Base-by-base conservation (phyloP, 2,113 vertebrate genomes). In the Ammospiza nelsoni region DNA sequence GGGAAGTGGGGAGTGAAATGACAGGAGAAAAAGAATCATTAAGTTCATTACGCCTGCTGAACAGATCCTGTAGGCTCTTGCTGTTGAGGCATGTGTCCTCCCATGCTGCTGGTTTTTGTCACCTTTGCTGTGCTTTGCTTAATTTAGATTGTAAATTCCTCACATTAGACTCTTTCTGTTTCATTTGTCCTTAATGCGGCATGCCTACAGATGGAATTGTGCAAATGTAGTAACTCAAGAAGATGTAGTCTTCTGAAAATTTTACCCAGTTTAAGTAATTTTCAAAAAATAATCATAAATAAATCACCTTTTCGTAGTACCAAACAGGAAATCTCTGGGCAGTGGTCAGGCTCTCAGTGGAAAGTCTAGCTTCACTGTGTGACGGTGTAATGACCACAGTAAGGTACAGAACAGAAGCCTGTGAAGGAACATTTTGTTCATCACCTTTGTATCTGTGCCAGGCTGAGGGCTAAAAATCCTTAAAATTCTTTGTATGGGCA, bases 101-200 rank as follows among this genome's bases (percentile, higher is more conserved):
- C 76, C 41, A 41, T 88, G 76, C 69, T 11, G 3, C 68, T 94
- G 76, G 3, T 44, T 93, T 88, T 84, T 93, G 83, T 91, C 90
- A 95, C 55, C 67, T 59, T 95, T 83, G 29, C 68, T 27, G 16
- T 57, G 83, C 75, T 90, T 24, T 81, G 85, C 66, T 78, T 92
- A 92, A 86, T 93, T 94, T 92, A 96, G 85, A 86, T 27, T 75
- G 37, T 72, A 68, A 95, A 94, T 94, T 90, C 85, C 65, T 96
- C 68, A 90, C 61, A 52, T 88, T 43, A 84, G 61, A 61, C 39
- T 78, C 54, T 78, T 95, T 54, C 94, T 91, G 62, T 92, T 93
- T 94, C 57, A 68, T 89, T 94, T 92, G 86, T 78, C 43, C 66
- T 75, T 87, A 54, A 37, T 35, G 41, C 66, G 80, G 28, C 73